Conservation (phyloP, 2,113 vertebrate genomes). For the Aegithalos caudatus region DNA sequence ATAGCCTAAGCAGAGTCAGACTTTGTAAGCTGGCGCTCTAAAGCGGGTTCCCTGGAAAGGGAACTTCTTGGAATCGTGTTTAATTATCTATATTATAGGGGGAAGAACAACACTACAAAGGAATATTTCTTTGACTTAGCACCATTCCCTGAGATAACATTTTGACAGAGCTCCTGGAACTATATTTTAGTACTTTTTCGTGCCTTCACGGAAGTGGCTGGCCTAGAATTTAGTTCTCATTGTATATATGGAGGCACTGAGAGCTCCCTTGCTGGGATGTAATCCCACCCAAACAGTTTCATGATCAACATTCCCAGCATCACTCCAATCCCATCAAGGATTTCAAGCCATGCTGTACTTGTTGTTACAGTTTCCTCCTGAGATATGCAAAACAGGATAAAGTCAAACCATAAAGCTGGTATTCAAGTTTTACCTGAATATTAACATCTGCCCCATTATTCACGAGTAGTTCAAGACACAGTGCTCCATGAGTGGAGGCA, state of each 20-base stretch:
- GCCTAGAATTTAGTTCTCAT: background rate
- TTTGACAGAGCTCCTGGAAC: background rate
- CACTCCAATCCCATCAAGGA: background rate
- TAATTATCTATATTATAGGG: background rate
- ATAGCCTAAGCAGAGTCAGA: background rate
- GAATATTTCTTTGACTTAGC: background rate
- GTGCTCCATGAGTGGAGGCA: conserved; percentile 90
- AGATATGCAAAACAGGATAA: background rate
- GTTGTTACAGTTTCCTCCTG: background rate
- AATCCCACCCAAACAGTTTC: background rate
- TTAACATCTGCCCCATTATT: conserved; percentile 96
- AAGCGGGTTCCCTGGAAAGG: background rate
- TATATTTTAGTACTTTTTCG: background rate
- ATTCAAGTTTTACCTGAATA: conserved; percentile 81
- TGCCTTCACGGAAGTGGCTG: background rate
- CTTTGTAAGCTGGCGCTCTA: background rate
- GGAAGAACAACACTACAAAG: background rate
- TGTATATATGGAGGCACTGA: background rate
- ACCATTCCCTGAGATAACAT: background rate
- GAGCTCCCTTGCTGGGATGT: background rate
- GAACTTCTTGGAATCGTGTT: background rate
- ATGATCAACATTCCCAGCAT: background rate
- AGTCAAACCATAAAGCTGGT: background rate
- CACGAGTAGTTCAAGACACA: conserved; percentile 92
- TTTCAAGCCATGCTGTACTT: background rate